Base-by-base conservation (phyloP, 2,888 invertebrate genomes). In the Theretra japonica region DNA sequence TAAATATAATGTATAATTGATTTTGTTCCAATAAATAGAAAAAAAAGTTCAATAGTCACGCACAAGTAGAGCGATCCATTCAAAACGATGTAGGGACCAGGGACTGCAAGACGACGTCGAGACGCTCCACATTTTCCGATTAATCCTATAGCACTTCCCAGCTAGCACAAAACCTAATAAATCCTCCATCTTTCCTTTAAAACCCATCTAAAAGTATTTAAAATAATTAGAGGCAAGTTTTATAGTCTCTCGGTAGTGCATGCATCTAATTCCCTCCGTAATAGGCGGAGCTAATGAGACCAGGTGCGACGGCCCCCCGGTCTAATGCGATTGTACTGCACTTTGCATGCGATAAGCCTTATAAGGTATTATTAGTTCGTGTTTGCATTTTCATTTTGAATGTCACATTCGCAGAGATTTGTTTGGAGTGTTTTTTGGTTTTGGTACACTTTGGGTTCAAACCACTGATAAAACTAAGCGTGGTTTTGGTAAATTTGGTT, bases 261-360 rank as follows among this genome's bases (percentile, higher is more conserved):
- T 62, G 62, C 41, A 65, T 48, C 65, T 48, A 65, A 48, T 65
- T 23, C 48, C 23, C 17, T 21, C n/a, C 21, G 65, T 48, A 65
- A 65, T 65, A 48, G 65, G 48, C 48, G 65, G 8, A 6, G 65
- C 65, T 65, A 48, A 65, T 65, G 65, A 65, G 41, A 6, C 23
- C 65, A 65, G 48, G 65, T 65, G 65, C 48, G 21, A 59, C 23
- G 48, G 23, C 65, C 23, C 21, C 41, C 41, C 41, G 4, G 21
- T 17, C 48, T 65, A 65, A 65, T 65, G 65, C 41, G 48, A 65
- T 65, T 65, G 33, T 62, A 21, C 62, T 62, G 65, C 65, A 48
- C 65, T 65, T 41, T 65, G 65, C 65, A 65, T 65, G 23, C 65
- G 65, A 65, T 65, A 65, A 65, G 48, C 48, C 48, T 23, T 48